Evolutionary conservation across 2,888 invertebrate genomes (phyloP).

Genomic region (Cantharis rufa): DNA sequence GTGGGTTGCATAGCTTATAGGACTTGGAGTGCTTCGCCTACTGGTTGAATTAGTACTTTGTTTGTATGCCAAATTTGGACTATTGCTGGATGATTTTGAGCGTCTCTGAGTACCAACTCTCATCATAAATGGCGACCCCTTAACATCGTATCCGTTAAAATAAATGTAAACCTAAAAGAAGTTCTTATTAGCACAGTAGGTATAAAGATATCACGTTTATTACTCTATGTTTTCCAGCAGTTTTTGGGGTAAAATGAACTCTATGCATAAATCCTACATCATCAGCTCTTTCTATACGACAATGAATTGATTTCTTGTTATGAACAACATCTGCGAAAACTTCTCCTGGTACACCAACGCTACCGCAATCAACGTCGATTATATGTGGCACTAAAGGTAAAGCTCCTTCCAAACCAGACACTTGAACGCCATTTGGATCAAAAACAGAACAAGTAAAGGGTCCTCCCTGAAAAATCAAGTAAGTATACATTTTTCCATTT

Average conservation of each 20-base stretch:
- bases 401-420: conserved; percentile 80
- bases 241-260: conserved; percentile 78
- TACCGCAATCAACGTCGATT: conserved; percentile 73
- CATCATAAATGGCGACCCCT: conserved; percentile 86
- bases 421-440: conserved; percentile 88
- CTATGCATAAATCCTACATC: conserved; percentile 68
- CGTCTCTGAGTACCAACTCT: conserved; percentile 78
- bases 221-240: conserved; percentile 78
- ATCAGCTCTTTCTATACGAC: conserved; percentile 79
- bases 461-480: conserved; percentile 69
- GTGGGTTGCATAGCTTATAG: conserved; percentile 36
- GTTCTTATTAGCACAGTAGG: neutral
- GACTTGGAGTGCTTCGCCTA: conserved; percentile 47
- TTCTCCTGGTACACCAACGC: conserved; percentile 84
- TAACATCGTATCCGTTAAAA: conserved; percentile 86
- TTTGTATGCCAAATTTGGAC: conserved; percentile 49
- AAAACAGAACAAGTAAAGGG: conserved; percentile 96
- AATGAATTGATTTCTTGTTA: conserved; percentile 82
- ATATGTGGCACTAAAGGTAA: conserved; percentile 85
- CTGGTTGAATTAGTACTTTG: conserved; percentile 50
- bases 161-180: conserved; percentile 78
- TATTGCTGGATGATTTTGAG: conserved; percentile 60
- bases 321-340: conserved; percentile 89
- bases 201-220: conserved; percentile 25
- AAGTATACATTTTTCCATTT: neutral